Evolutionary conservation across 2,113 vertebrate genomes (phyloP), one percentile per base, ranked within the genome.

Genomic region (Tursiops truncatus): DNA sequence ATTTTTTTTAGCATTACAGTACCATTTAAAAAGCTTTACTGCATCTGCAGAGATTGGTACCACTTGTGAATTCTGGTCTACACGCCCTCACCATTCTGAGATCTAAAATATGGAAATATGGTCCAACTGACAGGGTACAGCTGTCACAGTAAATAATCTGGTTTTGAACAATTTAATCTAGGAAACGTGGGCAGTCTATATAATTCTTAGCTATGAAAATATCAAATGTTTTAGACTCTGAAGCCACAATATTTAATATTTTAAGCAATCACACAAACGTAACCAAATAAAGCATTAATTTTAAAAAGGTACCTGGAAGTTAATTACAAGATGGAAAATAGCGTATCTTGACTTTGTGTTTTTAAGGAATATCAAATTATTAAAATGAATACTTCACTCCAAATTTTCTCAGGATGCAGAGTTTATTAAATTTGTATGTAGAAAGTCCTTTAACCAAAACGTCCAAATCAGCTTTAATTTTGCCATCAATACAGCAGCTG

Each of bases 401-500:
- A 89, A 81, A 38, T 97, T 89, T 94, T 85, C n/a, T 81, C 88
- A 11, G 91, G 83, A 74, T 94, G 26, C 70, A 33, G 63, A 80
- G 14, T 13, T 86, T 81, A 26, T 80, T 74, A 84, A 96, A 91
- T 91, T 93, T 97, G 96, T 97, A 81, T 95, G 84, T 86, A 94
- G 97, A 76, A 95, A 85, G 17, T 14, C 15, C 90, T 50, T 71
- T 86, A 82, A 92, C 67, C 65, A 89, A 85, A 97, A 96, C 77
- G 85, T 91, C 60, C 8, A 97, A 56, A 28, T 89, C 89, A 97
- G 76, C 91, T 97, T 96, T 96, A 95, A 94, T 89, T 97, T 97
- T 85, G 77, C 36, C 18, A 6, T 53, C 77, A 96, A 62, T 41
- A 97, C 74, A 89, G 58, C 41, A 95, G 87, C 0, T 2, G 44